Evolutionary conservation across 1,140 invertebrate genomes (phyloP), one percentile per base, ranked within the genome.

Genomic region (Ostrea denselamellosa): DNA sequence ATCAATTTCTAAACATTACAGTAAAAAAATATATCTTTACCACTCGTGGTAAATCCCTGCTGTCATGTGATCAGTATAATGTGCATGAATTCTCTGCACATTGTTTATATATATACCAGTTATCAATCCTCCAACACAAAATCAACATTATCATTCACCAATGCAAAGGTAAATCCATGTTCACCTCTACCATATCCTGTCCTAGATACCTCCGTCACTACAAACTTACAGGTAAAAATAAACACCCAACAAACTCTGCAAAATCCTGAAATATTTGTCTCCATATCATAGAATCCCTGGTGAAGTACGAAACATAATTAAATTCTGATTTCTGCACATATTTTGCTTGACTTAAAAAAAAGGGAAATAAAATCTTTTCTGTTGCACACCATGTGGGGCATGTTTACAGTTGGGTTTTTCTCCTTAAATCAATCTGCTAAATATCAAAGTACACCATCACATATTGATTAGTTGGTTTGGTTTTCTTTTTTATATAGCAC

Each of bases 121-220:
- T 77, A 77, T 77, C 68, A 77, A 2, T 28, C 25, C 68, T 34
- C 68, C 68, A 34, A 77, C 25, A 28, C 25, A 71, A 71, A 71
- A 8, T 71, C 22, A 34, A 8, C 5, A 22, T 71, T 28, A 77
- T 28, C 25, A 25, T 12, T 28, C 28, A 28, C 68, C 14, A 14
- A 9, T 12, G 22, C 28, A 77, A 22, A 77, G 68, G 68, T 77
- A 25, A 77, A 25, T 77, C 12, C 4, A 77, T 28, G 68, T 77
- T 77, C 68, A 77, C 68, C 25, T 77, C 2, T 17, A 28, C 22
- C 22, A 34, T 77, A 34, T 77, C 68, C 22, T 28, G 68, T 34
- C 68, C 68, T 77, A 77, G 28, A 77, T 77, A 77, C 28, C 68
- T 34, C 25, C 5, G 14, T 77, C 68, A 77, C 68, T 77, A 77